Percentiles rank a stretch among this genome's conserved stretches.
Conservation (phyloP, 2,113 vertebrate genomes). For the Istiophorus platypterus region DNA sequence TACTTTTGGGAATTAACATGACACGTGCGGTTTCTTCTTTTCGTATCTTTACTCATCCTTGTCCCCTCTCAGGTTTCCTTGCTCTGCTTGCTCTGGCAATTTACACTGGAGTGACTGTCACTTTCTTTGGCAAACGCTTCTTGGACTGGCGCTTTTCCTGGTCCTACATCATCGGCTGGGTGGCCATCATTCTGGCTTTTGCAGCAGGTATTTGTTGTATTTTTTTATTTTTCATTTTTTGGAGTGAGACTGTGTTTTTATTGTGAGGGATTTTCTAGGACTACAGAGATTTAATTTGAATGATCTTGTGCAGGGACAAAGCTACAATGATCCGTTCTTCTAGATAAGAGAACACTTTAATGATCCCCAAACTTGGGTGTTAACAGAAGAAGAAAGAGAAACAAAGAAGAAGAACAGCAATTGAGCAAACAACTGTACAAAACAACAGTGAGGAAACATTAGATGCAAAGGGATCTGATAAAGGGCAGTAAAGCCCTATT, state of each 20-base stretch:
- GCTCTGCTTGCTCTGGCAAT: constrained; percentile 85
- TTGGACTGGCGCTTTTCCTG: constrained; percentile 89
- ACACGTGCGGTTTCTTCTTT: neutral
- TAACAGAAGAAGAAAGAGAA: too few species aligned
- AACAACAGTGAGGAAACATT: too few species aligned
- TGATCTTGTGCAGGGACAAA: too few species aligned
- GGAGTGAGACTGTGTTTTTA: constrained; percentile 43
- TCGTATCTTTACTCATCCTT: neutral
- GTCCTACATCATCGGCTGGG: constrained; percentile 89
- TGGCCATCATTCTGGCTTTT: constrained; percentile 83
- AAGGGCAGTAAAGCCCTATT: too few species aligned
- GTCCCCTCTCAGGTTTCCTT: constrained; percentile 80
- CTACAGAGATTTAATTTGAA: too few species aligned
- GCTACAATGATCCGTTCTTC: too few species aligned
- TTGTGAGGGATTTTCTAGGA: neutral
- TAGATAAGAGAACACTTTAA: too few species aligned
- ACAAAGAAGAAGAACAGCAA: too few species aligned
- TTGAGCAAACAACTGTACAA: too few species aligned
- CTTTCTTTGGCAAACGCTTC: constrained; percentile 86
- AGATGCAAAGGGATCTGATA: too few species aligned
- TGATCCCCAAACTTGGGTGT: too few species aligned
- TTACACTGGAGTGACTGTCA: constrained; percentile 86
- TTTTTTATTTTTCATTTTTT: neutral
- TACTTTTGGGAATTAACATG: too few species aligned
- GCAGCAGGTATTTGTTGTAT: constrained; percentile 79